Conservation (phyloP, 64 coral and sea anemone species). For the Hydrozoanthus tunicans region DNA sequence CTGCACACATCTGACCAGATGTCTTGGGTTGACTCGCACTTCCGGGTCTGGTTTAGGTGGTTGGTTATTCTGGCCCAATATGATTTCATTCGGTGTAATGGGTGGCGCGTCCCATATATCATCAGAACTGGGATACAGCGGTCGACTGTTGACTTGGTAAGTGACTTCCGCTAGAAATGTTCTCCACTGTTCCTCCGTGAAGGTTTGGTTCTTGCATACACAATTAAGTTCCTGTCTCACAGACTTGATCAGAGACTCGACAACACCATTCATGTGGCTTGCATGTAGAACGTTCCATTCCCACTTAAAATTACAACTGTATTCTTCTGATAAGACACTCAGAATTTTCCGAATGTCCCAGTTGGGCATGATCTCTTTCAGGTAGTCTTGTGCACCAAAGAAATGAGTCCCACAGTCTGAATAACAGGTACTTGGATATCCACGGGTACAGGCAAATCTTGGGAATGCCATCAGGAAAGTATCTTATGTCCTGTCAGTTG, state of each 20-base stretch:
- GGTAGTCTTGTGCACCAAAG: slow-evolving; percentile 54
- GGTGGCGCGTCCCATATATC: neutral
- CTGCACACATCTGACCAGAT: slow-evolving; percentile 2
- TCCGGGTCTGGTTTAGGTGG: neutral
- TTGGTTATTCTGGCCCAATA: neutral
- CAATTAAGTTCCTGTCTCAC: neutral
- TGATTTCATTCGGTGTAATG: neutral
- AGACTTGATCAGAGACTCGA: neutral
- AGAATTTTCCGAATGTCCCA: slow-evolving; percentile 57
- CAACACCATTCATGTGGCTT: neutral
- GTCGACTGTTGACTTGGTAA: neutral
- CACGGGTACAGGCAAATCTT: slow-evolving; percentile 48
- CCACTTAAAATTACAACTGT: neutral
- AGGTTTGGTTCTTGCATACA: neutral
- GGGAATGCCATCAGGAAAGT: slow-evolving; percentile 55
- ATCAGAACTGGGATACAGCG: neutral
- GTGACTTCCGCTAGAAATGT: slow-evolving; percentile 4
- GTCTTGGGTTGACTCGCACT: neutral
- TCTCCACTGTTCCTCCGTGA: slow-evolving; percentile 18
- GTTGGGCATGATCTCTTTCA: slow-evolving; percentile 26
- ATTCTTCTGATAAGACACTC: slow-evolving; percentile 26
- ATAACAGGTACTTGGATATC: slow-evolving; percentile 45
- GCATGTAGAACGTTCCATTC: neutral
- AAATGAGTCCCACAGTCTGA: slow-evolving; percentile 69
- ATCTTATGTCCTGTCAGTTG: slow-evolving; percentile 42